Base-by-base conservation (phyloP, 92 coral and sea anemone genomes). In the Zoanthus solanderi region DNA sequence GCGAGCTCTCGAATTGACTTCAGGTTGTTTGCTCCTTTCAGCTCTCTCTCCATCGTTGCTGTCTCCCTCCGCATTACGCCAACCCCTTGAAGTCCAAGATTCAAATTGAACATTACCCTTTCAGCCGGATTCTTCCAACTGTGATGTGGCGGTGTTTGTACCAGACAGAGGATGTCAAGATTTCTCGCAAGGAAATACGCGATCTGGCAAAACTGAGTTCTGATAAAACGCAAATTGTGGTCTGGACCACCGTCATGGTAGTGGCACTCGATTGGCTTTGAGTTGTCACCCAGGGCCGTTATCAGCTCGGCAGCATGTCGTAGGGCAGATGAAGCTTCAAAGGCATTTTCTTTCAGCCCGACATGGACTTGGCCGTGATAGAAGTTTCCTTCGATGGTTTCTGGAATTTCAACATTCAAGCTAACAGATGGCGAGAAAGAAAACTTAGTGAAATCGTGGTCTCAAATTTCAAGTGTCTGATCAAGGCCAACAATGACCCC, bases 381-480 rank as follows among this genome's bases (percentile, higher is more conserved):
- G 79, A 93, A 93, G 79, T 88, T 90, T 32, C 89, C 90, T 44
- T 90, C 88, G 45, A 88, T 84, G 14, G 44, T 61, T 42, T 71
- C 73, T 78, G 92, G 95, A 46, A 93, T 87, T 52, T 87, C 78
- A 11, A 91, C 88, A 73, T 72, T 85, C 32, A 83, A 78, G 54
- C 83, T 61, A 37, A 92, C 89, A 14, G 95, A 89, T 71, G 94
- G 95, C 29, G 89, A 83, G 16, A 89, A 72, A 72, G 92, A 80
- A 85, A 82, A 86, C 72, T 88, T 92, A 37, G 90, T 88, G 72
- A 92, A 89, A 56, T 92, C 95, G 77, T 89, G 95, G 80, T 92
- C 92, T 28, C 92, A 87, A 83, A 89, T 79, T 74, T 78, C 78
- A 76, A 92, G 76, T 65, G 88, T 82, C 68, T 85, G 86, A 83